Base-by-base conservation (phyloP, 2,888 invertebrate species). In the Sericinus montela region DNA sequence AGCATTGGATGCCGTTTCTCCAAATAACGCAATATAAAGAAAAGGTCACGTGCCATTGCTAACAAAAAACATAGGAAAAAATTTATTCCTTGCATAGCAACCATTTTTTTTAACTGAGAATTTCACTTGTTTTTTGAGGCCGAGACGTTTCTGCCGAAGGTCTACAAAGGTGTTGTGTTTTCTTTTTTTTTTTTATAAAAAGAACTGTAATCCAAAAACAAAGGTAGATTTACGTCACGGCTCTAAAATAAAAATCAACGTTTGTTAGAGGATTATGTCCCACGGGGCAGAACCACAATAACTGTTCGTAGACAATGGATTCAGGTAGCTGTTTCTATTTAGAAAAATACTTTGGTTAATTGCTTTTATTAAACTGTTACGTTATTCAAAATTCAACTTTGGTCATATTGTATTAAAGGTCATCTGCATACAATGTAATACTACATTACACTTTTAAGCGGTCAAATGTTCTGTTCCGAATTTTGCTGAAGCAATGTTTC, bases 231-330 rank as follows among this genome's bases (percentile, higher is more conserved):
- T 78, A 80, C 79, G 80, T 81, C 80, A 83, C 73, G 65, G 72
- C 62, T 71, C 77, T 77, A 72, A 81, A 81, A 79, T 79, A 76
- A 75, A 79, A 50, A 73, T 71, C 69, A 69, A 65, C 76, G 75
- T 78, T 78, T 80, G 75, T 76, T 64, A 67, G 69, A 71, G 76
- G 85, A 86, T 85, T 83, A 84, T 56, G 59, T 75, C 71, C 75
- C 72, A 66, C 48, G 63, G 67, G 62, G 67, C 60, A 60, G 65
- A 65, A 75, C 73, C 77, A 67, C 80, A 77, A 80, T 80, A 75
- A 60, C 61, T 62, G 79, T 71, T 57, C 57, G 63, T 63, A 78
- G 70, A 85, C 80, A 85, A 84, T 74, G 61, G 60, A 52, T 80
- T 82, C 83, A 85, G 85, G 84, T 85, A 85, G 83, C 83, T 62